Evolutionary conservation across 2,113 vertebrate species (phyloP), one percentile per base, ranked within the genome.

Genomic region (Plectropomus leopardus): DNA sequence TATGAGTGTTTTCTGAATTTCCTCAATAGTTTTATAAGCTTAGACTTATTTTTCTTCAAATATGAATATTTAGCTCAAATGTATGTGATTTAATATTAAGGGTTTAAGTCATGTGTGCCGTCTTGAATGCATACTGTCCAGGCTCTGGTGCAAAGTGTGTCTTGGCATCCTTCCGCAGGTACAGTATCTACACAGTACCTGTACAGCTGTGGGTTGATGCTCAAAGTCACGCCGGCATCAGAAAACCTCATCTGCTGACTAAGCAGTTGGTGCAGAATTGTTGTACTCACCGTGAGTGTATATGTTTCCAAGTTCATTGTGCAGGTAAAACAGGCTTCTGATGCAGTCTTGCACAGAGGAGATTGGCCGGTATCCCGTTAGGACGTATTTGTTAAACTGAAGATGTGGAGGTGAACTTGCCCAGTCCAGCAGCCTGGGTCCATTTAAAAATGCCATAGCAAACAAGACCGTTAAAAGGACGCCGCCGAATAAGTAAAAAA

Each of bases 261-360:
- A 30, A 73, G 53, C 78, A 30, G 30, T 34, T 15, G 5, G 5
- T 1, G 14, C 32, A 1, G 13, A 5, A 11, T 17, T 36, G 2
- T 23, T 16, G 13, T 14, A 93, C 96, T 96, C 94, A 98, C 97
- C 97, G 78, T 98, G 97, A 21, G 96, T 98, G 93, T 98, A 98
- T 78, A 98, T 98, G 95, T 98, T 98, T 14, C 97, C 97, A 66
- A 97, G 93, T 75, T 98, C 97, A 82, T 98, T 98, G 95, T 98
- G 97, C 84, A 97, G 94, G 92, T 98, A 98, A 72, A 98, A 98
- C 76, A 98, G 95, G 89, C 97, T 98, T 45, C 95, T 89, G 88
- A 98, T 89, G 82, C 97, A 98, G 88, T 96, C 97, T 3, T 96
- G 95, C 91, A 96, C 95, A 2, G 96, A 96, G 55, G 96, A 96